Percentiles rank a stretch among this genome's conserved stretches.
phyloP scores from a whole-genome alignment of 2,113 vertebrate species.

The Vimba vimba region DNA sequence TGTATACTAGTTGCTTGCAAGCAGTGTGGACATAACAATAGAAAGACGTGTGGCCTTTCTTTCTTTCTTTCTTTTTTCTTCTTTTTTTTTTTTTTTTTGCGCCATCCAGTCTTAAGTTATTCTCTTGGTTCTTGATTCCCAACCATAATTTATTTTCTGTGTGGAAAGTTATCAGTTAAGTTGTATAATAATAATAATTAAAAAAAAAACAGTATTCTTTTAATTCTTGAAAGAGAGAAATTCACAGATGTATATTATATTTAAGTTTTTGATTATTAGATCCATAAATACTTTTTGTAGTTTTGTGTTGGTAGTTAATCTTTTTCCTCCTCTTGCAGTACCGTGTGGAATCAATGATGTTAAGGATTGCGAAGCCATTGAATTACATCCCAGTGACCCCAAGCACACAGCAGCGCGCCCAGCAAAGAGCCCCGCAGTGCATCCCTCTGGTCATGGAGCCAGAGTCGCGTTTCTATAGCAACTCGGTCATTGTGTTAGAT shows the following conservation, averaged over 20 bases:
- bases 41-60: no score
- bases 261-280: background rate
- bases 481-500: slow-evolving; percentile 93
- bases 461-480: slow-evolving; percentile 97
- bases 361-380: slow-evolving; percentile 94
- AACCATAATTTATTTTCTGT: no score
- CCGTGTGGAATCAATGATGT: slow-evolving; percentile 98
- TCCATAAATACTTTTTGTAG: background rate
- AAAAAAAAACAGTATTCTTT: background rate
- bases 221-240: background rate
- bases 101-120: no score
- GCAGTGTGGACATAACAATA: no score
- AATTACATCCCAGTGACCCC: slow-evolving; percentile 95
- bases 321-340: slow-evolving; percentile 76
- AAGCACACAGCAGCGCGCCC: slow-evolving; percentile 88
- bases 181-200: no score
- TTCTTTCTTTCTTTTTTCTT: no score
- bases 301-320: background rate
- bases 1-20: no score
- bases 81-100: no score
- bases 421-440: slow-evolving; percentile 92
- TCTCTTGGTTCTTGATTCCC: no score
- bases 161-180: no score
- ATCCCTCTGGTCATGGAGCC: slow-evolving; percentile 96
- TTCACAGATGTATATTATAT: background rate